Conservation (phyloP, 2,888 invertebrate genomes). For the Xanthia icteritia region DNA sequence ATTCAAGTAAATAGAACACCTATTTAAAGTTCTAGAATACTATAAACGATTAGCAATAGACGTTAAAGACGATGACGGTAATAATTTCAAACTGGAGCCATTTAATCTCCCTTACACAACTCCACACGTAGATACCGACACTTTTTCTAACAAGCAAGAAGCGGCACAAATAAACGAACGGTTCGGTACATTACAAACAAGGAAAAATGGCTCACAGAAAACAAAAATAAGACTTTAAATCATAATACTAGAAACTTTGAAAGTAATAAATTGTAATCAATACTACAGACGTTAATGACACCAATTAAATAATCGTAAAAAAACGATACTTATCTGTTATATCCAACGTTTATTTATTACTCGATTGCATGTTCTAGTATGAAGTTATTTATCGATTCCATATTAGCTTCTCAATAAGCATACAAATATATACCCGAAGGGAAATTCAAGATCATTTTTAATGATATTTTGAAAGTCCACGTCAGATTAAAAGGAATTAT, state of each 20-base stretch:
- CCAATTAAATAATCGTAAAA: slow-evolving; percentile 85
- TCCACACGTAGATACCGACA: slow-evolving; percentile 9
- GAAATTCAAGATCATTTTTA: slow-evolving; percentile 71
- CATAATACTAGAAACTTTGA: slow-evolving; percentile 62
- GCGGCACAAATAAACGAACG: slow-evolving; percentile 12
- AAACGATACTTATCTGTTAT: slow-evolving; percentile 74
- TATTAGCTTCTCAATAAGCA: slow-evolving; percentile 73
- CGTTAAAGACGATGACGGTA: slow-evolving; percentile 1
- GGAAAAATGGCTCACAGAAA: slow-evolving; percentile 36
- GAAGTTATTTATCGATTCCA: slow-evolving; percentile 69
- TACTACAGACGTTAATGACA: slow-evolving; percentile 79
- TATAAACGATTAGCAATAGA: neutral
- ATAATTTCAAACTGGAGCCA: slow-evolving; percentile 26
- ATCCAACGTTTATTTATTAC: slow-evolving; percentile 77
- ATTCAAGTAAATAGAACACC: neutral
- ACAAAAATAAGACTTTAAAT: slow-evolving; percentile 59
- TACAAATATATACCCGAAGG: slow-evolving; percentile 67
- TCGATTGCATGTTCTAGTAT: slow-evolving; percentile 74
- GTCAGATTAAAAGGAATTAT: slow-evolving; percentile 76
- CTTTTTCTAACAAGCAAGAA: slow-evolving; percentile 24
- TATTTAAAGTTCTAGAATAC: neutral
- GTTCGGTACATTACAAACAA: slow-evolving; percentile 22
- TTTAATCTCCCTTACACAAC: slow-evolving; percentile 14
- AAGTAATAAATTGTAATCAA: slow-evolving; percentile 84
- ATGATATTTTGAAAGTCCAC: slow-evolving; percentile 75